Evolutionary conservation across 2,888 invertebrate species (phyloP), one percentile per base, ranked within the genome.

Genomic region (Tortrix viridana): DNA sequence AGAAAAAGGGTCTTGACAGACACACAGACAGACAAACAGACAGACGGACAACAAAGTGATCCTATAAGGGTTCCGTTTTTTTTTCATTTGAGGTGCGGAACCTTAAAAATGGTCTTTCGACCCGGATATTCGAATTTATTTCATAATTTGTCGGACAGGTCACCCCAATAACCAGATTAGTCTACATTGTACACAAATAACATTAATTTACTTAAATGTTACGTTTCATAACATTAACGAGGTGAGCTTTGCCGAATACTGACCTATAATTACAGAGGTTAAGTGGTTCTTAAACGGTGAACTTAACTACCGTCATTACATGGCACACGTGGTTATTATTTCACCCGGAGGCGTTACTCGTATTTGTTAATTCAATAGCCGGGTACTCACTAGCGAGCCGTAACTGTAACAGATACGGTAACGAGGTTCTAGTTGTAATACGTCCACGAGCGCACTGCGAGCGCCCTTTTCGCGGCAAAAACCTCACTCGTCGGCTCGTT

Each of bases 261-360:
- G 49, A 46, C 56, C 49, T n/a, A 50, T 37, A 56, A 62, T 55
- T 55, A 56, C 18, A 23, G 54, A 43, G 37, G 55, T 48, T 49
- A 61, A 56, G 55, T 44, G 55, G 23, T 61, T 22, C 26, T 49
- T 55, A 54, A 60, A 49, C 32, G 58, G 19, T 44, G 14, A 3
- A 16, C 20, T 26, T 53, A 53, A 60, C 32, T 1, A 12, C 16
- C 22, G 55, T 49, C 9, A 23, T 60, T 55, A 61, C 43, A 22
- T 60, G 48, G 60, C 2, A 23, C 18, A 38, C 5, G 43, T 44
- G 16, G 18, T 44, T 18, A 18, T 50, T 32, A 50, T 12, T 9
- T 14, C 32, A 32, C 32, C 49, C 32, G 32, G 14, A 32, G 49
- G 49, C 23, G 2, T 44, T 44, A 41, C n/a, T n/a, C 6, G n/a